phyloP scores from a whole-genome alignment of 2,888 invertebrate genomes.

The Eristalinus sepulchralis region DNA sequence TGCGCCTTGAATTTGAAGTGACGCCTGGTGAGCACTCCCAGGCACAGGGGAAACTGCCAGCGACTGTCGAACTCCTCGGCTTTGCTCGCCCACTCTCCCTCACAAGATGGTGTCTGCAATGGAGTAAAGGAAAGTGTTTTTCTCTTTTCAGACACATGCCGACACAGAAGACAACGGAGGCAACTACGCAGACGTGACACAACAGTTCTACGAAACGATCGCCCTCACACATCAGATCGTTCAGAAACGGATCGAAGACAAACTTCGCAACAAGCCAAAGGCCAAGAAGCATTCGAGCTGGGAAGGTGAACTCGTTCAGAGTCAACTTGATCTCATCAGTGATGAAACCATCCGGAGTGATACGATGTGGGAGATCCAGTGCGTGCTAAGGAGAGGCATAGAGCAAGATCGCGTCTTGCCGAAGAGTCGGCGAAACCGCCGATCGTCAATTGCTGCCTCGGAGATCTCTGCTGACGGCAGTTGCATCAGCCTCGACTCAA shows the following conservation, averaged over 20 bases:
- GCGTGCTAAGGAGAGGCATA: constrained; percentile 56
- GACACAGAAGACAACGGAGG: constrained; percentile 31
- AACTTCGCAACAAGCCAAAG: not conserved
- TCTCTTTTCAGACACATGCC: constrained; percentile 14
- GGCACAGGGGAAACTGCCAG: constrained; percentile 66
- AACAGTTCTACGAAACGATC: constrained; percentile 58
- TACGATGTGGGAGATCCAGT: constrained; percentile 65
- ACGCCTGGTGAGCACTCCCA: constrained; percentile 63
- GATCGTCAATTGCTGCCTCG: constrained; percentile 30
- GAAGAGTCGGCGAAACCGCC: constrained; percentile 29
- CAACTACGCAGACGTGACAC: constrained; percentile 20
- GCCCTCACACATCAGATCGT: constrained; percentile 55
- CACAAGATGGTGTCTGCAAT: constrained; percentile 47
- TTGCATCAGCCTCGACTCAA: constrained; percentile 56
- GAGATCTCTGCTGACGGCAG: constrained; percentile 43
- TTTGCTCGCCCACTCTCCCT: constrained; percentile 65
- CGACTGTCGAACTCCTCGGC: constrained; percentile 64
- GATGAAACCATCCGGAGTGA: constrained; percentile 64
- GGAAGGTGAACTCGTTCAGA: constrained; percentile 58
- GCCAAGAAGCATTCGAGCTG: constrained; percentile 23
- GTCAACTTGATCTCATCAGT: constrained; percentile 56
- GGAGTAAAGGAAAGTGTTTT: not conserved
- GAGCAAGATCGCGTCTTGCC: constrained; percentile 64
- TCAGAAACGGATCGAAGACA: constrained; percentile 43
- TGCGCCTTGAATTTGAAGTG: constrained; percentile 58